Evolutionary conservation across 2,797 vertebrate genomes (phyloP).

Genomic region (Danionella dracula): DNA sequence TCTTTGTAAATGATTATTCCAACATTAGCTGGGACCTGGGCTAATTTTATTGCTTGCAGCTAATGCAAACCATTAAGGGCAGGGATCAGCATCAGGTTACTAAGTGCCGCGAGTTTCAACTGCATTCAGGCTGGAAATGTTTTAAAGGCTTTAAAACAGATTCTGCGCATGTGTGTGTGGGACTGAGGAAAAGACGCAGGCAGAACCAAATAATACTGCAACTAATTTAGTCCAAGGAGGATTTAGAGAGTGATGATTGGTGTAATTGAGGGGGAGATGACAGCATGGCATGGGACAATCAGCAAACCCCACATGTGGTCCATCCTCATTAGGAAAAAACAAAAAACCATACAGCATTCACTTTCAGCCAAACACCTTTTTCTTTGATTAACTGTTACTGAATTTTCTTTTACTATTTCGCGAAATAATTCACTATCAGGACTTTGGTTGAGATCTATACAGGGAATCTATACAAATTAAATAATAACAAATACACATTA

Average conservation of each 20-base stretch:
- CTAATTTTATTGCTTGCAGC: constrained; percentile 86
- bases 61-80: constrained; percentile 87
- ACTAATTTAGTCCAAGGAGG: constrained; percentile 50
- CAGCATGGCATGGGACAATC: constrained; percentile 42
- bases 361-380: constrained; percentile 2
- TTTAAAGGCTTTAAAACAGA: constrained; percentile 54
- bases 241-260: constrained; percentile 45
- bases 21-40: constrained; percentile 79
- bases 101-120: constrained; percentile 61
- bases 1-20: constrained; percentile 97
- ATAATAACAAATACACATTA: too few relatives aligned
- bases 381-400: not conserved
- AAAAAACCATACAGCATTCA: not conserved
- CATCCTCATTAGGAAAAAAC: constrained; percentile 50
- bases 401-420: too few relatives aligned
- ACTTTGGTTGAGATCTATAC: too few relatives aligned
- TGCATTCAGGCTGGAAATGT: constrained; percentile 52
- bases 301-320: constrained; percentile 40
- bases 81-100: constrained; percentile 68
- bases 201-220: constrained; percentile 27
- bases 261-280: constrained; percentile 49
- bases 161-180: not conserved
- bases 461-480: too few relatives aligned
- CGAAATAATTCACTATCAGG: too few relatives aligned
- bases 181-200: constrained; percentile 1